Evolutionary conservation across 2,888 invertebrate genomes (phyloP).

Genomic region (Xestobium rufovillosum): DNA sequence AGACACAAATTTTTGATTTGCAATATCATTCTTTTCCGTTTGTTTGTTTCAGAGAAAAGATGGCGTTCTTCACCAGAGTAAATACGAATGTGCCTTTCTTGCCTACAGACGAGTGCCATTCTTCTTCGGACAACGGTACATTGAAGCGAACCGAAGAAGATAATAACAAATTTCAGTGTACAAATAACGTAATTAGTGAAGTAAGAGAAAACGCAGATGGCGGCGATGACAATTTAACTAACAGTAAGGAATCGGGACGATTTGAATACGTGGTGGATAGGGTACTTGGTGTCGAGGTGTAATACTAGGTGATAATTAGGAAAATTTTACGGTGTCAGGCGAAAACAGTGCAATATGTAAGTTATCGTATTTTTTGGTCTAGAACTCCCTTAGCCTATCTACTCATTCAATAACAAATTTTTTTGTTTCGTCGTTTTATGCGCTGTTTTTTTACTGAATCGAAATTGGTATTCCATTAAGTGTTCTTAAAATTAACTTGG

Average conservation of each 20-base stretch:
- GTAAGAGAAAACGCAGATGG: conserved; percentile 39
- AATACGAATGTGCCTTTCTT: conserved; percentile 69
- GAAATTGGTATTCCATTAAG: conserved; percentile 1
- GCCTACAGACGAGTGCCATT: conserved; percentile 57
- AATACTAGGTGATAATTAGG: conserved; percentile 35
- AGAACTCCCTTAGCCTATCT: no score
- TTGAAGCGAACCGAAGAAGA: conserved; percentile 22
- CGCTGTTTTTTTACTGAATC: neutral
- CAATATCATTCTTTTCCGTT: no score
- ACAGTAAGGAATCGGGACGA: conserved; percentile 42
- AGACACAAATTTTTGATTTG: no score
- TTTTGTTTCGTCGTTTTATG: no score
- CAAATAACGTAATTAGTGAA: conserved; percentile 31
- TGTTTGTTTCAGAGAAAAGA: conserved; percentile 73
- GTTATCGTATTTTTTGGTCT: neutral
- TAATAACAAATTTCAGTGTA: conserved; percentile 22
- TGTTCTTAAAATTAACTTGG: no score
- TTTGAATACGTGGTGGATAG: conserved; percentile 79
- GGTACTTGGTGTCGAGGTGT: conserved; percentile 79
- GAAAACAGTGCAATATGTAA: no score
- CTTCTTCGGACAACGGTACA: conserved; percentile 31
- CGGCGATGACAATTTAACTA: conserved; percentile 5
- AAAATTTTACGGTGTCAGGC: no score
- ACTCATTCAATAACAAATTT: no score
- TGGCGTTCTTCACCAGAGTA: conserved; percentile 89